A percentile compares a stretch with the other conserved stretches of the same genome.
Conservation (phyloP, 2,888 invertebrate genomes). For the Leucania comma region DNA sequence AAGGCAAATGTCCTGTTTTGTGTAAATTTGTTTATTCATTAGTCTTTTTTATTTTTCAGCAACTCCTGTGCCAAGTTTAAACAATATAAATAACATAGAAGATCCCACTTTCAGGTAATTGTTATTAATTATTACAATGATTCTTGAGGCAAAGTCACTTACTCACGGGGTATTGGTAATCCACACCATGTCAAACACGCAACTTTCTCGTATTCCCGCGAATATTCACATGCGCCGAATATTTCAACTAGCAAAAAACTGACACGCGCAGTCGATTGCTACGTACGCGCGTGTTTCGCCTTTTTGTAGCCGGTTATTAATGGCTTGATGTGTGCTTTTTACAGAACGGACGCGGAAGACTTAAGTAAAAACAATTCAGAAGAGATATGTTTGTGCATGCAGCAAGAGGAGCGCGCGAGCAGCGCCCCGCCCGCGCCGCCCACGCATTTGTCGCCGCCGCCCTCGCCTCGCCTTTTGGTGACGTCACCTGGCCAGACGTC, state of each 20-base stretch:
- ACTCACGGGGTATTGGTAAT: not conserved
- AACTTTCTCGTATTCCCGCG: not conserved
- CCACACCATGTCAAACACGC: not conserved
- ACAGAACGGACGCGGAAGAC: conserved; percentile 70
- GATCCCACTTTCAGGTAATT: conserved; percentile 75
- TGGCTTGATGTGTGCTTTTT: conserved; percentile 15
- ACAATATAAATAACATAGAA: conserved; percentile 75
- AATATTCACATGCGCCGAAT: too few relatives aligned
- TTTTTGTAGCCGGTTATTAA: not conserved
- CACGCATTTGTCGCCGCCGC: conserved; percentile 49
- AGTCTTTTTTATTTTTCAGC: conserved; percentile 65
- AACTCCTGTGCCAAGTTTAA: conserved; percentile 79
- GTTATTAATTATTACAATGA: conserved; percentile 1
- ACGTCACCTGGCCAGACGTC: conserved; percentile 58
- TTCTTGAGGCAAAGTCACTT: not conserved
- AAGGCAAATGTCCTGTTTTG: too few relatives aligned
- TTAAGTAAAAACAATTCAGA: conserved; percentile 77
- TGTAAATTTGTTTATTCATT: not conserved
- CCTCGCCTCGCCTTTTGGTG: conserved; percentile 59
- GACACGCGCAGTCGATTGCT: not conserved
- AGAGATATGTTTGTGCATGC: conserved; percentile 76
- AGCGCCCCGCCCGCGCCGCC: conserved; percentile 77
- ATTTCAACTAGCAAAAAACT: not conserved
- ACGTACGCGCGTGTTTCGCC: not conserved
- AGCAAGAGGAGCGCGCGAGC: conserved; percentile 75